phyloP scores from a whole-genome alignment of 2,113 vertebrate genomes.

The Pseudopodoces humilis region DNA sequence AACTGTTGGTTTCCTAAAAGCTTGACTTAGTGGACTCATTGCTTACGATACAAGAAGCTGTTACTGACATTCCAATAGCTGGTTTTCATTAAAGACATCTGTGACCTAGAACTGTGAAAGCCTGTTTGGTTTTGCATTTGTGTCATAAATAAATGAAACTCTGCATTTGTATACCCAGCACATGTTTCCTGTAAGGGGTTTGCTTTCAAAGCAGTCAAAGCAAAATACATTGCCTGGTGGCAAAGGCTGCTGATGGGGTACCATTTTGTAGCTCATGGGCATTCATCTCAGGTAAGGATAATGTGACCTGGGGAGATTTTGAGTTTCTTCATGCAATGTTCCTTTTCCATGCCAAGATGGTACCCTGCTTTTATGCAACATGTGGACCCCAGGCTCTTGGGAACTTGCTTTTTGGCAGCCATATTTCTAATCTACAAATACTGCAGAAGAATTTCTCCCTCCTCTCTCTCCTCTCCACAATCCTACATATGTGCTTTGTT shows the following conservation, averaged over 20 bases:
- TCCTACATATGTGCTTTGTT: background rate
- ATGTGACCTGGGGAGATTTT: background rate
- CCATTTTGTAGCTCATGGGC: background rate
- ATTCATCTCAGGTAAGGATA: background rate
- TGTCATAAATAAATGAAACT: slow-evolving; percentile 45
- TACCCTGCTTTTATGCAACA: background rate
- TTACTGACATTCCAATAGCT: slow-evolving; percentile 65
- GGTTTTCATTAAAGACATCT: slow-evolving; percentile 64
- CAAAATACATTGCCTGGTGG: background rate
- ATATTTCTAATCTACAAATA: background rate
- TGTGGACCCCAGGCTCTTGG: background rate
- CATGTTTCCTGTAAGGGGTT: slow-evolving; percentile 48
- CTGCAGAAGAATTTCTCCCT: background rate
- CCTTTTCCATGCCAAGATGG: background rate
- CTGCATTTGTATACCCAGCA: slow-evolving; percentile 45
- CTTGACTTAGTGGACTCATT: slow-evolving; percentile 21
- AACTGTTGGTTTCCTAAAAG: slow-evolving; percentile 50
- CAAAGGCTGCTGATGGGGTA: background rate
- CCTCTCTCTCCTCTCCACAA: background rate
- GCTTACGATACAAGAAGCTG: slow-evolving; percentile 42
- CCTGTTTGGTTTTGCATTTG: slow-evolving; percentile 54
- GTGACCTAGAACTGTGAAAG: slow-evolving; percentile 51
- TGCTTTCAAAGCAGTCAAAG: slow-evolving; percentile 28
- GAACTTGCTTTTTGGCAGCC: slow-evolving; percentile 12
- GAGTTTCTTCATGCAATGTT: background rate